Evolutionary conservation across 2,888 invertebrate genomes (phyloP).

Genomic region (Tanytarsus gracilentus): DNA sequence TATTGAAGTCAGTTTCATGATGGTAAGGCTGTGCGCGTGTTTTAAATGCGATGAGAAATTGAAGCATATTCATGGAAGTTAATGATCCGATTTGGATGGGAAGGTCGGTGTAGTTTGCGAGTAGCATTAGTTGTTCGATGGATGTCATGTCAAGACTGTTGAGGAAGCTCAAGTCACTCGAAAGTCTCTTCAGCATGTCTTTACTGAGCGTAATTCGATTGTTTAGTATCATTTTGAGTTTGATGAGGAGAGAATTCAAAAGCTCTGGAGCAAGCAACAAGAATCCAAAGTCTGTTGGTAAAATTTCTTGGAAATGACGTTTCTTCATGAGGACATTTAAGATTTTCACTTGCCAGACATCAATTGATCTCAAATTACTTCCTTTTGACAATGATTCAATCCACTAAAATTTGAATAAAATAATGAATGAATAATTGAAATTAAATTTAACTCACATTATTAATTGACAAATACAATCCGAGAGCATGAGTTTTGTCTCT

Average conservation of each 20-base stretch:
- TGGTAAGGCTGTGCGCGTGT: background rate
- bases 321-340: slow-evolving; percentile 50
- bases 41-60: slow-evolving; percentile 17
- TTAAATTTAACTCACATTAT: slow-evolving; percentile 48
- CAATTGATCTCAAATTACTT: slow-evolving; percentile 48
- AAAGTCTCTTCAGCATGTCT: background rate
- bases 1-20: background rate
- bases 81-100: slow-evolving; percentile 1
- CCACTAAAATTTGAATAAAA: slow-evolving; percentile 27
- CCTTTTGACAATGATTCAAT: slow-evolving; percentile 48
- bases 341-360: slow-evolving; percentile 70
- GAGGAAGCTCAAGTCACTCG: background rate
- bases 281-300: slow-evolving; percentile 16
- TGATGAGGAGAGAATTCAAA: slow-evolving; percentile 37
- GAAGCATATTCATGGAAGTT: slow-evolving; percentile 3
- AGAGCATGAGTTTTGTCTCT: slow-evolving; percentile 69
- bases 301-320: slow-evolving; percentile 34
- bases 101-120: slow-evolving; percentile 1
- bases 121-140: background rate
- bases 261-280: slow-evolving; percentile 39
- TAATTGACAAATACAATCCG: slow-evolving; percentile 59
- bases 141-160: background rate
- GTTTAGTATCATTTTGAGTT: slow-evolving; percentile 36
- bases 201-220: slow-evolving; percentile 32
- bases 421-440: slow-evolving; percentile 27